These are phyloP conservation scores for Gracilinanus agilis DNA, from an alignment of 2,113 vertebrate species.

Conservation along the genomic window DNA sequence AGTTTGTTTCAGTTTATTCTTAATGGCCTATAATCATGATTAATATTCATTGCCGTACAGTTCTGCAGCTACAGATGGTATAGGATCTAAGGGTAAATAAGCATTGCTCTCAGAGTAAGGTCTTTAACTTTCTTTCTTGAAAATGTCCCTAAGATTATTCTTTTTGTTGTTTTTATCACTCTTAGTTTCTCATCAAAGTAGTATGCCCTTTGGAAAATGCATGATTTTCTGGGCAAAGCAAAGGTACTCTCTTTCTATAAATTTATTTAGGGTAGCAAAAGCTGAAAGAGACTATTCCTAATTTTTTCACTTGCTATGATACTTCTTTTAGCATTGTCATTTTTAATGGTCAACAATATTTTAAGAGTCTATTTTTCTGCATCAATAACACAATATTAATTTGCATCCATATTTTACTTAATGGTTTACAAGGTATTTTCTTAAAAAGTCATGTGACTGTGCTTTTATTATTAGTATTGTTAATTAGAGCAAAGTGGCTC, in stretches of 20 bases:
- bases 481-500: not conserved
- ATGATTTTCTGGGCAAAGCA: not conserved
- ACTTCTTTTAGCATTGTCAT: not conserved
- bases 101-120: not conserved
- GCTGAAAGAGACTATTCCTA: not conserved
- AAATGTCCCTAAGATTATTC: not conserved
- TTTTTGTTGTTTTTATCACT: not conserved
- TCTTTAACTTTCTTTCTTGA: not conserved
- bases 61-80: not conserved
- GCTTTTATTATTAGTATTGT: no score
- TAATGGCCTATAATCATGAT: not conserved
- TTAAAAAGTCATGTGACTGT: not conserved
- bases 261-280: not conserved
- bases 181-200: not conserved
- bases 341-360: no score
- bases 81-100: not conserved
- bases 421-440: not conserved
- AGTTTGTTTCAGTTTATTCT: not conserved
- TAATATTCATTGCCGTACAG: not conserved
- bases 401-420: not conserved
- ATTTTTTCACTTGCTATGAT: not conserved
- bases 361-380: not conserved
- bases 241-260: not conserved
- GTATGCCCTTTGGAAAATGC: not conserved
- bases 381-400: not conserved